Percentiles rank a stretch among this genome's conserved stretches.
These are phyloP conservation scores for Calliphora vomitoria DNA, from an alignment of 2,888 invertebrate genomes.

Conservation along the genomic window DNA sequence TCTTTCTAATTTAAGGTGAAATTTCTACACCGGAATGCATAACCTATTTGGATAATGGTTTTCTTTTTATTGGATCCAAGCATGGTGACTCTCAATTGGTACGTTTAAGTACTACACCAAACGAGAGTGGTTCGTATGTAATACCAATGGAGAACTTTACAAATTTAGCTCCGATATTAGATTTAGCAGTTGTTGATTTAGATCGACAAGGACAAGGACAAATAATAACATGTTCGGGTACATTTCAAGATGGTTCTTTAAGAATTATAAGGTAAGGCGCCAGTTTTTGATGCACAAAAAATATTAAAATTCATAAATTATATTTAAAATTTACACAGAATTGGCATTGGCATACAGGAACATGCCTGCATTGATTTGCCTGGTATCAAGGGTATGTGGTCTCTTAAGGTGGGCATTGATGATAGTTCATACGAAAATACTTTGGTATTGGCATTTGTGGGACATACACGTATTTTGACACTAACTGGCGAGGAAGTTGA, in stretches of 20 bases:
- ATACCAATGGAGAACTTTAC: conserved; percentile 98
- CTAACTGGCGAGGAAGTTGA: conserved; percentile 98
- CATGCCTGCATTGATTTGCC: conserved; percentile 98
- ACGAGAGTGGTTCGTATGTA: conserved; percentile 95
- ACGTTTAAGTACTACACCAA: conserved; percentile 92
- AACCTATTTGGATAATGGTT: conserved; percentile 99
- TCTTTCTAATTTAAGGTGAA: conserved; percentile 87
- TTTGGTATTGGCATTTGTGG: conserved; percentile 97
- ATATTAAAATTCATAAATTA: neutral
- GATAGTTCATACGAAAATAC: conserved; percentile 91
- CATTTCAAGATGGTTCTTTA: conserved; percentile 98
- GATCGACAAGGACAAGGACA: conserved; percentile 99
- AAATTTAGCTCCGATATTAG: conserved; percentile 98
- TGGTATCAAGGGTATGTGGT: conserved; percentile 99
- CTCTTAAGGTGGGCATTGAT: conserved; percentile 90
- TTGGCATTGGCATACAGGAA: conserved; percentile 99
- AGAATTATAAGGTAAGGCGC: conserved; percentile 90
- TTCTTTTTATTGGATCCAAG: conserved; percentile 97
- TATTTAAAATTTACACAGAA: conserved; percentile 86
- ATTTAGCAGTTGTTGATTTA: conserved; percentile 98
- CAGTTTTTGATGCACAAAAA: neutral
- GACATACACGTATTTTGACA: conserved; percentile 95
- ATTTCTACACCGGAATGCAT: conserved; percentile 98
- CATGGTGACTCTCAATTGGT: conserved; percentile 98
- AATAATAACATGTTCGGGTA: conserved; percentile 98